These are phyloP conservation scores for Carposina sasakii DNA, from an alignment of 1,140 invertebrate species.

Conservation along the genomic window DNA sequence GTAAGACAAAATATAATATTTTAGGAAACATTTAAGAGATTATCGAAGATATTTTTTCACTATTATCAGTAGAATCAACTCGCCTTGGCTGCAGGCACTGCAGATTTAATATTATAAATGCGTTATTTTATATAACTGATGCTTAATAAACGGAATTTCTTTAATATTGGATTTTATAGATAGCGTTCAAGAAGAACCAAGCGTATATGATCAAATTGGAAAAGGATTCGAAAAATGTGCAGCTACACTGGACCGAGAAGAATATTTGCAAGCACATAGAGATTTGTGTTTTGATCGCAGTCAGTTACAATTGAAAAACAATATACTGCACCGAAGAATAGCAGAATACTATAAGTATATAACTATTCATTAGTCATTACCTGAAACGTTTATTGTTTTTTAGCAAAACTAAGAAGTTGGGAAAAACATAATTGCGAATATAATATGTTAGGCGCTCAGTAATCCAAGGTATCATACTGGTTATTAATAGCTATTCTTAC, in stretches of 20 bases:
- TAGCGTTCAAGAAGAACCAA: conserved; percentile 18
- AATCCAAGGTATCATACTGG: no score
- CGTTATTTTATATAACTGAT: no score
- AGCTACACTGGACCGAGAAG: conserved; percentile 44
- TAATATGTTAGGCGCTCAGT: no score
- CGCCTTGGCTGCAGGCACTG: no score
- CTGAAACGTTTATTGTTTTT: no score
- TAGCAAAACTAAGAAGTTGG: not conserved
- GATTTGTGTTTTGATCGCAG: conserved; percentile 45
- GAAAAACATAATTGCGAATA: conserved; percentile 1
- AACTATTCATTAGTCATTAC: not conserved
- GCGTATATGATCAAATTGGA: conserved; percentile 36
- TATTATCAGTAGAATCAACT: no score
- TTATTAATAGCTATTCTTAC: no score
- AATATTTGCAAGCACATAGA: conserved; percentile 49
- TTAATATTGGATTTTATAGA: conserved; percentile 8
- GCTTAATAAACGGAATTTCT: not conserved
- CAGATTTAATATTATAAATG: no score
- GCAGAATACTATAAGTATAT: conserved; percentile 61
- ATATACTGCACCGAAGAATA: conserved; percentile 51
- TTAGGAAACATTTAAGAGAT: no score
- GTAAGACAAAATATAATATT: no score
- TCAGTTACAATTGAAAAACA: conserved; percentile 51
- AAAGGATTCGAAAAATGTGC: conserved; percentile 28
- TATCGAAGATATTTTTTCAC: no score